Base-by-base conservation (phyloP, 2,888 invertebrate genomes). In the Saturnia pavonia region DNA sequence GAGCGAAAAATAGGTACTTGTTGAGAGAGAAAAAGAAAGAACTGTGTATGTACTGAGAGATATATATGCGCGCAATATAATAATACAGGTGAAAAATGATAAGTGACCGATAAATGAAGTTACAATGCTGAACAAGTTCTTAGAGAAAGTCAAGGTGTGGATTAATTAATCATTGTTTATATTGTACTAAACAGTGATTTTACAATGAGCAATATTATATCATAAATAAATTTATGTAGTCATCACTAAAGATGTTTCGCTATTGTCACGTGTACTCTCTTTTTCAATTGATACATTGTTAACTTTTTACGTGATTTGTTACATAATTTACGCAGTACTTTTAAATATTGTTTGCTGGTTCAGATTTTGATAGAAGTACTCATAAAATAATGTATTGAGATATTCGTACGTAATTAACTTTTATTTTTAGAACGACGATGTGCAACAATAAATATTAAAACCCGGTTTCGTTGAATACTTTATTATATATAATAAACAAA, bases 381-480 rank as follows among this genome's bases (percentile, higher is more conserved):
- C 19, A 19, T 19, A n/a, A 48, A 48, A 48, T 48, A 19, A 48
- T 48, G n/a, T 48, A 48, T 48, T 16, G 16, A 3, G 45, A 48
- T 45, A 45, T 45, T 11, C 2, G 45, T 45, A 34, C 12, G 14
- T 14, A 34, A 4, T 2, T 34, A 34, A 34, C 6, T 34, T 34
- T 6, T 34, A 34, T 34, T 34, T 34, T 34, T 34, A 34, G 6
- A 34, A 34, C 34, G 34, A 6, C 34, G 34, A 34, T 34, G 34
- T 34, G 34, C 2, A 34, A 4, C 3, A 34, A 54, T 7, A 22
- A 54, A 22, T 22, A 54, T 54, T 54, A 54, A 65, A 70, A 73
- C 22, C 71, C 75, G 82, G 81, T 85, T 82, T 82, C 82, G 40
- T 65, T 34, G 65, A 65, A 65, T 65, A 65, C 65, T 65, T 16